Evolutionary conservation across 2,888 invertebrate genomes (phyloP).

Genomic region (Chromoteleia sp.): DNA sequence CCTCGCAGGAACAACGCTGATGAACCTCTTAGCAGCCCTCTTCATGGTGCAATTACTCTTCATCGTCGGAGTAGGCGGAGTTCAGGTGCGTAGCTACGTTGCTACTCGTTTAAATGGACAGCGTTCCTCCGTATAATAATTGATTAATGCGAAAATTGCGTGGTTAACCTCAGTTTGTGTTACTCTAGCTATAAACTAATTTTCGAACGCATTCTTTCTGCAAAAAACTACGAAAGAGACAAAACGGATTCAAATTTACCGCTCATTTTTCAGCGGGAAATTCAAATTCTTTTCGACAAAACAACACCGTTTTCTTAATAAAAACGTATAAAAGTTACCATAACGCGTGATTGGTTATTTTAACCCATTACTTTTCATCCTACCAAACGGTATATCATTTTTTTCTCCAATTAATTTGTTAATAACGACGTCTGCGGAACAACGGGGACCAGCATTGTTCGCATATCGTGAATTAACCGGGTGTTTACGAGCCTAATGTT

Average conservation of each 20-base stretch:
- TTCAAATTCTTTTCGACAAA: not conserved
- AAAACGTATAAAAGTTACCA: too few relatives aligned
- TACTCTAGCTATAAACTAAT: too few relatives aligned
- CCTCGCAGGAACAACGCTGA: slow-evolving; percentile 88
- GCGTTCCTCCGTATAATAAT: not conserved
- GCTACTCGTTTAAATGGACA: slow-evolving; percentile 16
- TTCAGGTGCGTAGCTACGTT: slow-evolving; percentile 86
- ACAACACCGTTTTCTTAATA: too few relatives aligned
- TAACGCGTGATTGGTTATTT: too few relatives aligned
- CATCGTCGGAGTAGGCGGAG: slow-evolving; percentile 89
- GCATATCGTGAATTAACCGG: not conserved
- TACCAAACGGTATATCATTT: not conserved
- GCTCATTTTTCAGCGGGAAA: not conserved
- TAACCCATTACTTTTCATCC: too few relatives aligned
- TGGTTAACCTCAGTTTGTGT: too few relatives aligned
- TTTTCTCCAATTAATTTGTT: slow-evolving; percentile 1
- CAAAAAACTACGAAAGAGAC: too few relatives aligned
- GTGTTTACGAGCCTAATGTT: slow-evolving; percentile 46
- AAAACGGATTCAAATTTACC: not conserved
- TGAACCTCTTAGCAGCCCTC: slow-evolving; percentile 88
- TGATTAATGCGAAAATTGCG: slow-evolving; percentile 3
- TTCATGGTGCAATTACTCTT: slow-evolving; percentile 89
- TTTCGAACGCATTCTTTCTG: too few relatives aligned
- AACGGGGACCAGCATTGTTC: not conserved
- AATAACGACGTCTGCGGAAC: not conserved